Evolutionary conservation across 1,140 invertebrate genomes (phyloP).

Genomic region (Phocides pigmalion): DNA sequence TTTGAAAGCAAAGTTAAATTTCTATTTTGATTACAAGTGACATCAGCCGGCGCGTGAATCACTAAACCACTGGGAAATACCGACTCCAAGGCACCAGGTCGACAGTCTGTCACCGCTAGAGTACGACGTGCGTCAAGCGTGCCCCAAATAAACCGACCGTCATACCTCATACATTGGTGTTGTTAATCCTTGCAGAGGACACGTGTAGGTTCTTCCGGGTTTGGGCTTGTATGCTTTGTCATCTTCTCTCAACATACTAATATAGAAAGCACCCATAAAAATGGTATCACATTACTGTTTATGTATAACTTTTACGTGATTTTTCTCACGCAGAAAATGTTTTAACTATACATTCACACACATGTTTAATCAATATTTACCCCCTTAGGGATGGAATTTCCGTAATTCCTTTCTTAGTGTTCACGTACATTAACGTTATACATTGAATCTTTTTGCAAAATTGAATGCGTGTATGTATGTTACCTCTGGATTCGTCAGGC

Average conservation of each 20-base stretch:
- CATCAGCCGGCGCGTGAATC: constrained; percentile 25
- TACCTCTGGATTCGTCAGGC: no score
- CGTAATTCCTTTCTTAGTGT: no score
- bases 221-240: constrained; percentile 7
- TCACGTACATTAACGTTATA: no score
- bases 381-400: no score
- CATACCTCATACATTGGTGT: constrained; percentile 1
- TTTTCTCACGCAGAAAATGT: no score
- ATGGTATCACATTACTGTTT: no score
- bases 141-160: constrained; percentile 20
- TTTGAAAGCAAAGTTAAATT: not conserved
- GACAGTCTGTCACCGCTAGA: constrained; percentile 26
- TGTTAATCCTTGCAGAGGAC: constrained; percentile 28
- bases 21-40: constrained; percentile 28
- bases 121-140: constrained; percentile 25
- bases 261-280: no score
- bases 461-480: no score
- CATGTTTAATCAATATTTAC: no score
- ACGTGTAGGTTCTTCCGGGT: constrained; percentile 20
- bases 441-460: no score
- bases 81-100: constrained; percentile 23
- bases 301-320: no score
- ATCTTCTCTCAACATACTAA: not conserved
- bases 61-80: constrained; percentile 32
- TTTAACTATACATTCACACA: no score